A percentile compares a stretch with the other conserved stretches of the same genome.
These are phyloP conservation scores for Samia ricini DNA, from an alignment of 1,140 invertebrate species.

Conservation along the genomic window DNA sequence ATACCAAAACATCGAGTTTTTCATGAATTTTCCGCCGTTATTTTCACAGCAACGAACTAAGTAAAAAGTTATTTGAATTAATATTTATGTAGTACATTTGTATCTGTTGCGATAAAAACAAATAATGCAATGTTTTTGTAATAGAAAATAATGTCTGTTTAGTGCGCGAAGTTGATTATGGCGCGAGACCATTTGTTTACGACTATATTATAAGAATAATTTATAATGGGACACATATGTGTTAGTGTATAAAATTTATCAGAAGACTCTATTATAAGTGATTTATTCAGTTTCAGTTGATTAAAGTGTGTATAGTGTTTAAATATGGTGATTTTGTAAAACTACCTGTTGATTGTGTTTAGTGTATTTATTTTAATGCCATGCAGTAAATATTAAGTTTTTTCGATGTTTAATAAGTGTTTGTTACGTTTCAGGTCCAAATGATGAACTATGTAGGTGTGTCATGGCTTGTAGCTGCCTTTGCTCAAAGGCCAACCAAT, in stretches of 20 bases:
- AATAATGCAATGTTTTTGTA: slow-evolving; percentile 20
- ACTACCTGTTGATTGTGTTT: background rate
- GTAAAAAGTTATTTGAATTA: slow-evolving; percentile 50
- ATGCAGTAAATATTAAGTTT: background rate
- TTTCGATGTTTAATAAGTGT: slow-evolving; percentile 22
- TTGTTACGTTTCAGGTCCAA: slow-evolving; percentile 51
- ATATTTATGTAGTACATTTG: slow-evolving; percentile 30
- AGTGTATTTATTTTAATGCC: background rate
- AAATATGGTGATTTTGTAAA: background rate
- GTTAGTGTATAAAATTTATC: slow-evolving; percentile 18
- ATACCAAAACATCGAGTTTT: slow-evolving; percentile 73
- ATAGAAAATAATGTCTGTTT: slow-evolving; percentile 41
- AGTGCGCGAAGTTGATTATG: slow-evolving; percentile 54
- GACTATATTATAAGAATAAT: slow-evolving; percentile 40
- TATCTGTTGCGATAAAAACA: slow-evolving; percentile 25
- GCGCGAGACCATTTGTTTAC: slow-evolving; percentile 67
- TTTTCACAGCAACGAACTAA: slow-evolving; percentile 51
- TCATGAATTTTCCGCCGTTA: slow-evolving; percentile 72
- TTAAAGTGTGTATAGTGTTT: background rate
- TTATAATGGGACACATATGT: slow-evolving; percentile 40
- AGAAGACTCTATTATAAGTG: background rate
- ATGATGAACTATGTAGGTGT: slow-evolving; percentile 38
- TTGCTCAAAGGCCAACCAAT: slow-evolving; percentile 32
- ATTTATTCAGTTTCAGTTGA: slow-evolving; percentile 6
- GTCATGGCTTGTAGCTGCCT: slow-evolving; percentile 39